Conservation (phyloP, 2,113 vertebrate species). For the Pseudorhombus dupliciocellatus region DNA sequence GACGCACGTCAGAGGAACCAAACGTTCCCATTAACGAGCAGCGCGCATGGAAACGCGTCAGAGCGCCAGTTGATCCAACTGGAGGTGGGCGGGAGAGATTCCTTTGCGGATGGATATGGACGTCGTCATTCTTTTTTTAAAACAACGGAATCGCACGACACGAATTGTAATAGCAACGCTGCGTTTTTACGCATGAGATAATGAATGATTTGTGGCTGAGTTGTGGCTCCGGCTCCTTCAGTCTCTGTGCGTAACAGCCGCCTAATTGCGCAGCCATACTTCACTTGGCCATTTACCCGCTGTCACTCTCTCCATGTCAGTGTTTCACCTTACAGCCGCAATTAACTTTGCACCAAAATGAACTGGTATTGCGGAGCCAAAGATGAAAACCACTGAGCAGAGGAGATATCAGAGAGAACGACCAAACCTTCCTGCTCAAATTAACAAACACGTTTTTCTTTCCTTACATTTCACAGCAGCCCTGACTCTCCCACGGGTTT, state of each 20-base stretch:
- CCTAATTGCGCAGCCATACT: conserved; percentile 26
- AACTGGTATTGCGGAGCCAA: background rate
- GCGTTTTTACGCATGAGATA: background rate
- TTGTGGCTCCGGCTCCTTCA: conserved; percentile 4
- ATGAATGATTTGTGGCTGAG: background rate
- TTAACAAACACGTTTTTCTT: no score
- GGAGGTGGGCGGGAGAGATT: conserved; percentile 32
- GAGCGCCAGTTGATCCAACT: conserved; percentile 15
- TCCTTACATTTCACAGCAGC: background rate
- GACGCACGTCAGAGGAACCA: conserved; percentile 70
- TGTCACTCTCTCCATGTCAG: conserved; percentile 17
- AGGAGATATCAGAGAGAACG: background rate
- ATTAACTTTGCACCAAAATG: conserved; percentile 26
- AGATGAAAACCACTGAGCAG: background rate
- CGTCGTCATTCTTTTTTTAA: background rate
- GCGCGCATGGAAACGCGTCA: conserved; percentile 65
- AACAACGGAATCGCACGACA: background rate
- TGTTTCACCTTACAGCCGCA: conserved; percentile 32
- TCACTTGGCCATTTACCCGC: conserved; percentile 34
- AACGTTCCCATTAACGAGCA: conserved; percentile 75
- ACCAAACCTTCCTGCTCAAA: background rate
- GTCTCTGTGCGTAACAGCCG: conserved; percentile 25
- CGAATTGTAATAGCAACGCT: background rate
- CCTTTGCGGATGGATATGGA: conserved; percentile 13
- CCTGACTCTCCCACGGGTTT: no score